Base-by-base conservation (phyloP, 2,888 invertebrate genomes). In the Himalopsyche japonica region DNA sequence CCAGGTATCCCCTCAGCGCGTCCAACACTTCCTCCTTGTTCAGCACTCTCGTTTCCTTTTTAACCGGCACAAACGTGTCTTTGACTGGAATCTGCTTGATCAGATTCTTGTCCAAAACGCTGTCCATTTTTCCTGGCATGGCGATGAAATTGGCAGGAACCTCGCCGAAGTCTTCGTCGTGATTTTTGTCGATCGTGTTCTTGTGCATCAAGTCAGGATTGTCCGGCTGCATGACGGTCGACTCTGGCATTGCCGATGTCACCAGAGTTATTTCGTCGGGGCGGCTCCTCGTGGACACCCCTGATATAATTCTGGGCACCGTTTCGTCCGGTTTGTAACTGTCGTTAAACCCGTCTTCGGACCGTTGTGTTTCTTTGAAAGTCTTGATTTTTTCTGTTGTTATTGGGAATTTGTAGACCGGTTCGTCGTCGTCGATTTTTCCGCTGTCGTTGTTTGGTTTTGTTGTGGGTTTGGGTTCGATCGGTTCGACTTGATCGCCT, bases 1-100 rank as follows among this genome's bases (percentile, higher is more conserved):
- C 91, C 0, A 93, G 88, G 91, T 92, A 92, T 6, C 88, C 88
- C 27, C 90, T 89, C 18, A 93, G 89, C 0, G 91, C 90, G 88
- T 90, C 30, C 88, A 87, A n/a, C 70, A 27, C 70, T 7, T 70
- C 70, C 15, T 70, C 70, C 15, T 27, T 70, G 5, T 70, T 70
- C 70, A 70, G 5, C 20, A 70, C 27, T 30, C 12, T 70, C 70
- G 30, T 15, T 30, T 70, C 70, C 5, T 70, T 70, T 15, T 70
- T 70, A 1, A 30, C 70, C 3, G 70, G 70, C 20, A 70, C 27
- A 12, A 70, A 70, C 4, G 27, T 70, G 27, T 70, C 70, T 20
- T 27, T 70, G 10, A 70, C 30, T 15, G 70, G 70, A 30, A 27
- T 70, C 70, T 70, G 6, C 70, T 70, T 70, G 7, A 70, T 10